Percentiles rank a stretch among this genome's conserved stretches.
Conservation (phyloP, 2,797 vertebrate species). For the Myotis pilosus region DNA sequence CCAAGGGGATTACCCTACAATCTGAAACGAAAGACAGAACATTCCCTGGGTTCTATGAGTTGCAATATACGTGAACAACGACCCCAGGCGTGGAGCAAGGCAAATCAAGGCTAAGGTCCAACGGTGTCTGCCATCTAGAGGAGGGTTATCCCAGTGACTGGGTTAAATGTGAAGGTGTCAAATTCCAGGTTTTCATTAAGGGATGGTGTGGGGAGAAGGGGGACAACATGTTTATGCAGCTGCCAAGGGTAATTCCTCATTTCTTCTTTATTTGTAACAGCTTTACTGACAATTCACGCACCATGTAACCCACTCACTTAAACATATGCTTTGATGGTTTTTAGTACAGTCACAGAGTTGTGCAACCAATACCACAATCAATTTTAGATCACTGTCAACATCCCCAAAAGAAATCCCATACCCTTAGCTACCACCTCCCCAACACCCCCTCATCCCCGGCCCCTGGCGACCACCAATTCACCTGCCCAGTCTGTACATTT, state of each 20-base stretch:
- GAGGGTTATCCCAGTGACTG: background rate
- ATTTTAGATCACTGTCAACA: background rate
- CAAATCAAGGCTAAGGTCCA: background rate
- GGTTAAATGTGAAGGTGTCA: background rate
- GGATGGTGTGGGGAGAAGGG: too few relatives aligned
- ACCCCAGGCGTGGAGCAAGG: too few relatives aligned
- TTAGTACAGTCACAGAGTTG: background rate
- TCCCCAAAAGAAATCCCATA: background rate
- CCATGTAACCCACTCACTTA: background rate
- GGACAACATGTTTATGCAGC: background rate
- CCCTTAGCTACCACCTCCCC: background rate
- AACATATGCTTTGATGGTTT: fast-evolving
- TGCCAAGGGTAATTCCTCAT: background rate
- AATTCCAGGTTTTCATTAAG: background rate
- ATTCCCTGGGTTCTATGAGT: background rate
- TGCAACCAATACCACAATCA: background rate
- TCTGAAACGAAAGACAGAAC: background rate
- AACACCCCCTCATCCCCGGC: background rate
- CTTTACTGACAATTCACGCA: background rate
- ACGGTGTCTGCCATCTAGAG: background rate
- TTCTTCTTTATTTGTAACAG: background rate
- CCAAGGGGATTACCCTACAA: background rate
- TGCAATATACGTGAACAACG: fast-evolving
- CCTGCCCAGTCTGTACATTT: background rate
- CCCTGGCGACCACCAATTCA: background rate